Base-by-base conservation (phyloP, 2,113 vertebrate genomes). In the Phrynosoma platyrhinos region DNA sequence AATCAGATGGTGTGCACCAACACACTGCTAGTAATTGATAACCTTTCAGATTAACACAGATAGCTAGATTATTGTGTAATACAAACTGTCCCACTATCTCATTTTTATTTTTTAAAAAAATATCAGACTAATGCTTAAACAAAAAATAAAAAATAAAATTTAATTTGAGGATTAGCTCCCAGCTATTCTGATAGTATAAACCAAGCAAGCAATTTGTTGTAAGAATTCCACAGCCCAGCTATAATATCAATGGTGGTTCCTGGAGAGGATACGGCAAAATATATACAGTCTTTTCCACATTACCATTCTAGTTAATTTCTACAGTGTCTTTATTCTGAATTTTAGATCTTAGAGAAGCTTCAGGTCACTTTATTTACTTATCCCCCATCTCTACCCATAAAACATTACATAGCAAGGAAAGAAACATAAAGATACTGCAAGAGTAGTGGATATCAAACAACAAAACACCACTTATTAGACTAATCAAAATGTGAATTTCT, bases 161-260 rank as follows among this genome's bases (percentile, higher is more conserved):
- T 91, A 7, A 69, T 71, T 89, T 83, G 86, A 53, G 52, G 77
- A 83, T 86, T 82, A 87, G 16, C 66, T 3, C 40, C 84, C 87
- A 91, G 66, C 25, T 18, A 20, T 32, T 89, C 25, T 10, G 13
- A 79, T 75, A 1, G 27, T 0, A 83, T 10, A 27, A 9, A 13
- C 12, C 58, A 1, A 55, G 42, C 9, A 88, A 90, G 82, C 4
- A 85, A 30, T 68, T 79, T 53, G 40, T 2, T 0, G 68, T 36
- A 64, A 78, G 75, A 68, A 74, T 12, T 71, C 27, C 25, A n/a
- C 0, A 58, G 7, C 9, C n/a, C 27, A 25, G 16, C 69, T 20
- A 58, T 3, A 40, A 13, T 42, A 12, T 40, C 58, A 14, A 30
- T 55, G 14, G 5, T 13, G 36, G 13, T 62, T 62, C 58, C 58